phyloP scores from a whole-genome alignment of 2,113 vertebrate species.

The Carollia perspicillata region DNA sequence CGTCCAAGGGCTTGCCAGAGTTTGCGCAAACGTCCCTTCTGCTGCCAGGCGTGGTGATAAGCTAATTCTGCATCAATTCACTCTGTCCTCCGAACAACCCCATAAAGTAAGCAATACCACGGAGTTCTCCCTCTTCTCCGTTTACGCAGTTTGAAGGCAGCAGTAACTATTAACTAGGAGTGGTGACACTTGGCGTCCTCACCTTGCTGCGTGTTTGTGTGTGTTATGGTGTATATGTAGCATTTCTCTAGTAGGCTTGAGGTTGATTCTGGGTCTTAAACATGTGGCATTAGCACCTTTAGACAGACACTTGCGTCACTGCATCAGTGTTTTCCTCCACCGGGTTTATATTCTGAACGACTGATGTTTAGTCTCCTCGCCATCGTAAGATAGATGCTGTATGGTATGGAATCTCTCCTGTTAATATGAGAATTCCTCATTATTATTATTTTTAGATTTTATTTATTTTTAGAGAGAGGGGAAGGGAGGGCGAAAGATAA shows the following conservation, averaged over 20 bases:
- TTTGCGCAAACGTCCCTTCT: not conserved
- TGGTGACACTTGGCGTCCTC: not conserved
- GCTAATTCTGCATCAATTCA: not conserved
- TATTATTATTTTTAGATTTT: no score
- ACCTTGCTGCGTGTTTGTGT: not conserved
- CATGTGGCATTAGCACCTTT: not conserved
- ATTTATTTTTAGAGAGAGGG: no score
- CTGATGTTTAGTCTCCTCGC: not conserved
- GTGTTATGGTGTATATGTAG: not conserved
- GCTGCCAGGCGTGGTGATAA: not conserved
- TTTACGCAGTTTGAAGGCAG: not conserved
- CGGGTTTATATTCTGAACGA: not conserved
- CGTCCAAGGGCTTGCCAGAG: not conserved
- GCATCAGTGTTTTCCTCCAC: not conserved
- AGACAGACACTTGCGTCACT: not conserved
- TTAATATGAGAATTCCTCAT: not conserved
- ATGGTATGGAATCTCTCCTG: not conserved
- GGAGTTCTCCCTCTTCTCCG: not conserved
- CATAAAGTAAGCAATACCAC: not conserved
- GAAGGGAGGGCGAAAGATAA: no score
- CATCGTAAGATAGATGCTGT: not conserved
- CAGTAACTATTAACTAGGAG: not conserved
- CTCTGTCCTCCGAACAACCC: not conserved
- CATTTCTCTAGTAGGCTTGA: not conserved
- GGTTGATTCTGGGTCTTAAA: not conserved